Base-by-base conservation (phyloP, 2,888 invertebrate genomes). In the Mimachlamys varia region DNA sequence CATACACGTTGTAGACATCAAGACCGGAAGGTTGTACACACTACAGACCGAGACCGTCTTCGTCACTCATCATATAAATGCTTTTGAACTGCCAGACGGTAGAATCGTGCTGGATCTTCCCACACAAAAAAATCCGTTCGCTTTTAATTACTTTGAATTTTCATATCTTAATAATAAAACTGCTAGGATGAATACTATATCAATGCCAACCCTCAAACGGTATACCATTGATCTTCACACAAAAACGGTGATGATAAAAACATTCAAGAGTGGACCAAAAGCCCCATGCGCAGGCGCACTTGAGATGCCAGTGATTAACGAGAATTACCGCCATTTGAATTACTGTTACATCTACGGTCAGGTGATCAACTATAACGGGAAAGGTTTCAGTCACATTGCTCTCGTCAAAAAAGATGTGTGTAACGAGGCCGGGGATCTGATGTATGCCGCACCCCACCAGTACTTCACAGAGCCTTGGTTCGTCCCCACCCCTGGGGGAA, bases 291-390 rank as follows among this genome's bases (percentile, higher is more conserved):
- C 94, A 0, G 90, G 90, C n/a, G 91, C 76, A 13, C 88, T 96
- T 3, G 96, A 96, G 88, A 93, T 96, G 92, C 96, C 96, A 17
- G 93, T 93, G 3, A 95, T 96, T 88, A 96, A 96, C 91, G 95
- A 95, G 91, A 90, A 92, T 12, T 95, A 92, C 89, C 93, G 95
- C 44, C 92, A 92, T 10, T 91, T 91, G 13, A 92, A 90, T 17
- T 95, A 96, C 89, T 96, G 96, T 91, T 95, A 90, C 91, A 93
- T 94, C 50, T 96, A 95, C 55, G 96, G 96, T 0, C 90, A 95
- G 12, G 94, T 94, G 5, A 76, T 94, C 44, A 94, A 94, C 90
- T 92, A 92, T 0, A 95, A 95, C 90, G 92, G 93, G 37, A 88
- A 90, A 19, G 92, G 93, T 12, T 92, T 94, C 10, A 92, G 92